Evolutionary conservation across 2,888 invertebrate genomes (phyloP), one percentile per base, ranked within the genome.

Genomic region (Oeneis ivallda): DNA sequence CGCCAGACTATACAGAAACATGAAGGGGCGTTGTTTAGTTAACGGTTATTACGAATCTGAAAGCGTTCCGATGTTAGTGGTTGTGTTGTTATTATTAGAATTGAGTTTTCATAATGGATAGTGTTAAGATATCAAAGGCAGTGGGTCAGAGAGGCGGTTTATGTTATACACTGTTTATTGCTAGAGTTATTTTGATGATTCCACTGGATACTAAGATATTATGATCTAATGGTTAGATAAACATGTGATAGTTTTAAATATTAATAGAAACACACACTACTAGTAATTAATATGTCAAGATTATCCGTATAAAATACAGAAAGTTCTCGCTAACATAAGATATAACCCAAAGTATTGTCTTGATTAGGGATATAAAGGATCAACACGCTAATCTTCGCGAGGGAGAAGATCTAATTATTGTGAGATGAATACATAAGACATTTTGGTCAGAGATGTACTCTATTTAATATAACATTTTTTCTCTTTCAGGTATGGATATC

Each of bases 1-100:
- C 17, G 4, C 34, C 49, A 59, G 17, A n/a, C n/a, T 49, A 17
- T 37, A 45, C 47, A 10, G 49, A 57, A 37, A 41, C 52, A 52
- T 10, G n/a, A 17, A 37, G 6, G 17, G 49, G 19, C 50, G 17
- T 11, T 32, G 45, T 52, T 15, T 45, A 37, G 15, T 61, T 57
- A 67, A 53, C 17, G 37, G 17, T 52, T 60, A 74, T 69, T 15
- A 34, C 45, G 78, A 76, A 75, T 65, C 67, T 64, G 69, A 62
- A 61, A 66, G 68, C 68, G 56, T 69, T 73, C 65, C 72, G 69
- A 77, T 78, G 75, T 79, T 79, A 76, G 71, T 74, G 71, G 54
- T 54, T 19, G 19, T 26, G 53, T 34, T 59, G 41, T 56, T 62
- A 45, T 59, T 45, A 68, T 43, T 60, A 59, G 53, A 68, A 54